phyloP scores from a whole-genome alignment of 2,113 vertebrate genomes.

The Pangasianodon gigas region DNA sequence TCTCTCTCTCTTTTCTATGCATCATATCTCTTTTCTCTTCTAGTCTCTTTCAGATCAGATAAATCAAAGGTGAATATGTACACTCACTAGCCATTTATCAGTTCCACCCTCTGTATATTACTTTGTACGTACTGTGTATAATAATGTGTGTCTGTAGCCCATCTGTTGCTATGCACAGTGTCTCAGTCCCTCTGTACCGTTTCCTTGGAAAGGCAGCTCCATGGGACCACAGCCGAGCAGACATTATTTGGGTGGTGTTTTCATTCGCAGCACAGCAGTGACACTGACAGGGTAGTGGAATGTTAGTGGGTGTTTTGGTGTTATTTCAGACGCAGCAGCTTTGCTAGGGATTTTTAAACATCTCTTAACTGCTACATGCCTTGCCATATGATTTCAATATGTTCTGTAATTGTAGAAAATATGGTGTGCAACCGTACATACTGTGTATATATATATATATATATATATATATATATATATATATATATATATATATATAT shows the following conservation, averaged over 20 bases:
- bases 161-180: not conserved
- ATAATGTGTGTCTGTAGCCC: not conserved
- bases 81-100: not conserved
- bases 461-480: too few relatives aligned
- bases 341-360: not conserved
- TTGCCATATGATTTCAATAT: not conserved
- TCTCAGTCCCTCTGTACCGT: slow-evolving; percentile 3
- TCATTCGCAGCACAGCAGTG: slow-evolving; percentile 1
- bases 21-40: not conserved
- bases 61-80: not conserved
- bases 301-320: not conserved
- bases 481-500: too few relatives aligned
- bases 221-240: not conserved
- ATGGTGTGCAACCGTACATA: not conserved
- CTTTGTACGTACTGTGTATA: not conserved
- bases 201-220: slow-evolving; percentile 4
- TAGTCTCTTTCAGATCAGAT: not conserved
- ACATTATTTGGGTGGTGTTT: slow-evolving; percentile 12
- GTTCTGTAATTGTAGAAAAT: not conserved
- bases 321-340: slow-evolving; percentile 1
- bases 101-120: not conserved
- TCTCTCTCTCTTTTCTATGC: not conserved
- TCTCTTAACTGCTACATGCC: not conserved
- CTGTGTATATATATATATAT: not conserved
- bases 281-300: not conserved